Percentiles rank a stretch among this genome's conserved stretches.
Evolutionary conservation across 2,797 vertebrate genomes (phyloP).

Genomic region (Tragopan temminckii): DNA sequence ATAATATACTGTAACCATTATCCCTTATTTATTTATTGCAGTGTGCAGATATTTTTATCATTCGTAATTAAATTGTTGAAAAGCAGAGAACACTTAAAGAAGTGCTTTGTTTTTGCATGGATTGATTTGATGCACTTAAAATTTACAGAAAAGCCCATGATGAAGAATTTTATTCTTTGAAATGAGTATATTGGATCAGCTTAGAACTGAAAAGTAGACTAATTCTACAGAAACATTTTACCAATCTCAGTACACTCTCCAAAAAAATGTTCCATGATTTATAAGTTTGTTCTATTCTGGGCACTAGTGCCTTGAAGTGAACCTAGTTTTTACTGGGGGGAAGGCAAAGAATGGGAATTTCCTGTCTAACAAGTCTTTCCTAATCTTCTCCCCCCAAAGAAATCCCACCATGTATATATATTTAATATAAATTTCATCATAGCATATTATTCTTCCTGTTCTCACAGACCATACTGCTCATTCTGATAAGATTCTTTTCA

Average conservation of each 20-base stretch:
- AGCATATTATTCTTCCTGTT: neutral
- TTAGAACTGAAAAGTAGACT: neutral
- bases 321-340: rapidly evolving
- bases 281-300: neutral
- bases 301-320: neutral
- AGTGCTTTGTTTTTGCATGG: neutral
- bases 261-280: neutral
- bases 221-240: neutral
- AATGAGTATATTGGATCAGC: neutral
- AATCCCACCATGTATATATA: neutral
- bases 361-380: neutral
- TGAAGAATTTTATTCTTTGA: neutral
- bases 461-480: neutral
- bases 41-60: slow-evolving; percentile 7
- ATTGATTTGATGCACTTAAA: neutral
- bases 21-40: slow-evolving; percentile 37
- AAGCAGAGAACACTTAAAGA: neutral
- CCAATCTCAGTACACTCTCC: neutral
- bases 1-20: neutral
- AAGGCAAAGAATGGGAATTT: neutral
- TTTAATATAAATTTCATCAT: neutral
- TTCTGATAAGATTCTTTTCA: neutral
- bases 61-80: neutral
- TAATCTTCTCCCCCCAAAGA: neutral
- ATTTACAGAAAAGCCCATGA: neutral